Evolutionary conservation across 1,140 invertebrate genomes (phyloP).

Genomic region (Cyclina sinensis): DNA sequence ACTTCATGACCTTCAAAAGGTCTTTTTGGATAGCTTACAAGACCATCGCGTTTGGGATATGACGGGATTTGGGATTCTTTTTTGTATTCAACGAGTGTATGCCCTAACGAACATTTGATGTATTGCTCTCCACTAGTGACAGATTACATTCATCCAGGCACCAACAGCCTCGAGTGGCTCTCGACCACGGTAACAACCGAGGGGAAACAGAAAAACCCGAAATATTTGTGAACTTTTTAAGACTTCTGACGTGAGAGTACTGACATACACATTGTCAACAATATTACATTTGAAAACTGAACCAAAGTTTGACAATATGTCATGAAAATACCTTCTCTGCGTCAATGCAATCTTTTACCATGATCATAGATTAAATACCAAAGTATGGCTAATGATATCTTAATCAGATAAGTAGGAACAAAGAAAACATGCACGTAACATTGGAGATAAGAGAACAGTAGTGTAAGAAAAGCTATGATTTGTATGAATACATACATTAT

Average conservation of each 20-base stretch:
- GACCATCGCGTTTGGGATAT: neutral
- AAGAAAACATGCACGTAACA: neutral
- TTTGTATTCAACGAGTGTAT: neutral
- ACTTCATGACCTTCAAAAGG: neutral
- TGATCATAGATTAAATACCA: neutral
- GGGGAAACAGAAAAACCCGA: neutral
- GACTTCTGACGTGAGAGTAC: too few relatives aligned
- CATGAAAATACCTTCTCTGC: neutral
- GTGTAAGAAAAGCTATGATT: too few relatives aligned
- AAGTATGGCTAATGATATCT: slow-evolving; percentile 6
- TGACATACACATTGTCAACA: too few relatives aligned
- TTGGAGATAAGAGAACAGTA: too few relatives aligned
- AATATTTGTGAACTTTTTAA: neutral
- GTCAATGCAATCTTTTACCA: neutral
- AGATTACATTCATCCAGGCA: neutral
- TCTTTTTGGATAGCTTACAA: neutral
- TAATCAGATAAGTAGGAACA: neutral
- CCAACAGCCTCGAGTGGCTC: neutral
- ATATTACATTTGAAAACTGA: neutral
- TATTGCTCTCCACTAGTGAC: neutral
- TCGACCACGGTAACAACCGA: neutral
- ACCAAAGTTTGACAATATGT: neutral
- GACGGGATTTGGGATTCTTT: neutral
- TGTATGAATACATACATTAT: neutral
- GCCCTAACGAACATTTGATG: neutral